Percentiles rank a stretch among this genome's conserved stretches.
These are phyloP conservation scores for Hypsopygia costalis DNA, from an alignment of 2,888 invertebrate genomes.

Conservation along the genomic window DNA sequence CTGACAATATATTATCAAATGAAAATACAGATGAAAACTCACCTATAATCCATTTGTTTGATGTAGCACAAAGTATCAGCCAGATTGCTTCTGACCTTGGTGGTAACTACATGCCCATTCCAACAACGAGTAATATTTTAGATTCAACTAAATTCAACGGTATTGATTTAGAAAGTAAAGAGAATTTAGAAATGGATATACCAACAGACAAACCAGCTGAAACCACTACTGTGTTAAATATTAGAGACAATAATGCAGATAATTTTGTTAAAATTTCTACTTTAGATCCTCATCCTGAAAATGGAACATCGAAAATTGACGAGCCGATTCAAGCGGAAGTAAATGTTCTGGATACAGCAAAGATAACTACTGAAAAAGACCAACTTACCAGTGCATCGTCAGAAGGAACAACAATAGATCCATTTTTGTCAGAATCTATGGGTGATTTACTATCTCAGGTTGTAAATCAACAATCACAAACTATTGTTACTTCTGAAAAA, in stretches of 20 bases:
- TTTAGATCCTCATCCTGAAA: slow-evolving; percentile 48
- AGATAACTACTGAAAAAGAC: slow-evolving; percentile 23
- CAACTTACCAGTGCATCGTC: slow-evolving; percentile 24
- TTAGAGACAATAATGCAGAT: slow-evolving; percentile 30
- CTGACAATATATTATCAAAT: slow-evolving; percentile 16
- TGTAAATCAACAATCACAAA: slow-evolving; percentile 49
- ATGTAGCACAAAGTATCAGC: slow-evolving; percentile 71
- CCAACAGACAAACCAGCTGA: slow-evolving; percentile 39
- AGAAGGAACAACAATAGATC: slow-evolving; percentile 52
- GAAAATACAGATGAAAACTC: slow-evolving; percentile 31
- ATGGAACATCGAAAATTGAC: slow-evolving; percentile 16
- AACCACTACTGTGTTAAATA: slow-evolving; percentile 24
- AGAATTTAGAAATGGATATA: slow-evolving; percentile 63
- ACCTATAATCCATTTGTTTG: slow-evolving; percentile 51
- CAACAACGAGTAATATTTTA: slow-evolving; percentile 52
- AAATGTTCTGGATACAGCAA: slow-evolving; percentile 15
- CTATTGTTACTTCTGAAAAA: slow-evolving; percentile 31
- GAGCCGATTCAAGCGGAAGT: slow-evolving; percentile 12
- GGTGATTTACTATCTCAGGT: slow-evolving; percentile 73
- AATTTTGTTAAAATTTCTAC: slow-evolving; percentile 67
- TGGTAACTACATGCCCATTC: slow-evolving; percentile 51
- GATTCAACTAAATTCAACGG: slow-evolving; percentile 46
- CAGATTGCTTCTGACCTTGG: slow-evolving; percentile 74
- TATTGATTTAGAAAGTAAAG: slow-evolving; percentile 62
- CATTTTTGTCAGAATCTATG: slow-evolving; percentile 68